Percentiles rank a stretch among this genome's conserved stretches.
phyloP scores from a whole-genome alignment of 2,888 invertebrate genomes.

The Folsomia candida region DNA sequence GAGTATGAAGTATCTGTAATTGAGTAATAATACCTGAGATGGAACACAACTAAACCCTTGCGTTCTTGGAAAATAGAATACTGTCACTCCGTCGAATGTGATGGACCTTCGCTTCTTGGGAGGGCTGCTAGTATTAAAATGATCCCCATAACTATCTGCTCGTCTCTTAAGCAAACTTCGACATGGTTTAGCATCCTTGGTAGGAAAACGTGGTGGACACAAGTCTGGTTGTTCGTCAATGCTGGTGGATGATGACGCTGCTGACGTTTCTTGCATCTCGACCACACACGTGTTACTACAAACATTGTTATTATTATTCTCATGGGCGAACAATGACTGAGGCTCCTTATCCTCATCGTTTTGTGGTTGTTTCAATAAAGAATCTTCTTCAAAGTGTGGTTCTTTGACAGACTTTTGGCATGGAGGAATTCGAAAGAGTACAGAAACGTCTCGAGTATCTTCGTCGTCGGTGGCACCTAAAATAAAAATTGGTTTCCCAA shows the following conservation, averaged over 20 bases:
- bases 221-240: background rate
- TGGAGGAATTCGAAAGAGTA: background rate
- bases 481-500: background rate
- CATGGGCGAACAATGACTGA: background rate
- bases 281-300: background rate
- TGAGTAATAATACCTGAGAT: constrained; percentile 58
- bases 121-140: constrained; percentile 20
- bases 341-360: background rate
- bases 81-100: constrained; percentile 86
- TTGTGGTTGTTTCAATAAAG: background rate
- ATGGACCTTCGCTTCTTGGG: constrained; percentile 74
- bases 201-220: constrained; percentile 28
- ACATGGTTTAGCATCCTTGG: constrained; percentile 32
- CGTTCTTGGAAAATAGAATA: constrained; percentile 89
- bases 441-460: background rate
- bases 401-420: too few relatives aligned
- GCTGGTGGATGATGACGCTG: background rate
- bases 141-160: constrained; percentile 36
- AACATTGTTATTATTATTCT: background rate
- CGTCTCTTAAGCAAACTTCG: constrained; percentile 45
- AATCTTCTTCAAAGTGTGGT: too few relatives aligned
- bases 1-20: background rate
- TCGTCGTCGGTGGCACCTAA: too few relatives aligned
- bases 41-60: constrained; percentile 91
- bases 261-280: background rate